Evolutionary conservation across 2,888 invertebrate genomes (phyloP).

Genomic region (Chymomyza fuscimana): DNA sequence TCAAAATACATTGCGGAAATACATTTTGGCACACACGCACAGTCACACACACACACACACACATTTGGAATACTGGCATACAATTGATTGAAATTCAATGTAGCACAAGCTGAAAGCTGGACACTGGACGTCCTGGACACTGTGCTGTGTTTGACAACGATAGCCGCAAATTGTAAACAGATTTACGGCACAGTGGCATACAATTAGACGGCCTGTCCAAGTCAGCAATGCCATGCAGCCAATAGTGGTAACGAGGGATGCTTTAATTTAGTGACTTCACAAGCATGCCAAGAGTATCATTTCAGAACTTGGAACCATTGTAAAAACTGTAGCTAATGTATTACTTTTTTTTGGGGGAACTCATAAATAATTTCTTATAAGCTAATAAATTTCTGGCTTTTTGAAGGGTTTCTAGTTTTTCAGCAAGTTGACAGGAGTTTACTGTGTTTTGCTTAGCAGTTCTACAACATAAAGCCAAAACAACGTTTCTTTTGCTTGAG

Average conservation of each 20-base stretch:
- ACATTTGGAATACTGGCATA: background rate
- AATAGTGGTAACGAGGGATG: background rate
- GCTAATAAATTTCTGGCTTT: no score
- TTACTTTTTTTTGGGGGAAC: no score
- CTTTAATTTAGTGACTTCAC: background rate
- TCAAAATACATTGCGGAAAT: slow-evolving; percentile 64
- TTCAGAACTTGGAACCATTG: no score
- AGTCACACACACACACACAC: slow-evolving; percentile 11
- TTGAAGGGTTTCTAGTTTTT: no score
- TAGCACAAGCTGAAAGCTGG: slow-evolving; percentile 8
- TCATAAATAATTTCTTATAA: no score
- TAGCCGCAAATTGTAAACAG: slow-evolving; percentile 32
- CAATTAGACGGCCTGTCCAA: slow-evolving; percentile 13
- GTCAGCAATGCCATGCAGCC: background rate
- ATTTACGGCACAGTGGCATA: slow-evolving; percentile 12
- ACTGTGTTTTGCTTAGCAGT: no score
- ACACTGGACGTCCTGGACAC: background rate
- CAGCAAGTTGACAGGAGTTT: no score
- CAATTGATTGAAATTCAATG: slow-evolving; percentile 22
- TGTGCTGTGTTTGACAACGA: background rate
- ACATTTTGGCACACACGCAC: slow-evolving; percentile 20
- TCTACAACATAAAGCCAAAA: no score
- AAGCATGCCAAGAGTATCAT: no score
- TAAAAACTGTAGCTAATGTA: no score
- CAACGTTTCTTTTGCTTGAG: no score